Base-by-base conservation (phyloP, 2,113 vertebrate species). In the Eira barbara region DNA sequence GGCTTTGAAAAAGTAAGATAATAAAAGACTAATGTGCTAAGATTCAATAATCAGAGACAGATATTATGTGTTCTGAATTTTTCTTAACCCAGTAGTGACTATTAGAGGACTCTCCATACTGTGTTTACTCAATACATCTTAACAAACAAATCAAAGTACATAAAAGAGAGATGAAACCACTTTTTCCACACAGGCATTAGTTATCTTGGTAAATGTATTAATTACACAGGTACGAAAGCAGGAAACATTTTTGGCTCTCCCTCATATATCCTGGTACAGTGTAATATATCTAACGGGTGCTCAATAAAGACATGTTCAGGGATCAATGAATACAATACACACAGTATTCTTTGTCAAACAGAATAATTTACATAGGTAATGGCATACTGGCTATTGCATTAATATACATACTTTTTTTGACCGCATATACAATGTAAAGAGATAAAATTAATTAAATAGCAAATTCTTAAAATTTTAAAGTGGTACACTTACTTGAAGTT, bases 401-500 rank as follows among this genome's bases (percentile, higher is more conserved):
- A 83, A 92, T 63, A 84, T 90, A 25, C 23, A 57, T 20, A 79
- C 0, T 1, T 57, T 79, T 76, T 76, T 55, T 1, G 59, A n/a
- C 11, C 57, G 47, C 4, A 52, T 17, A 13, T 76, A 74, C 0
- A 45, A 74, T 17, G 52, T 21, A 76, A 52, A 23, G 12, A 84
- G 61, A 71, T 59, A 63, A 69, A 74, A 69, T 74, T 59, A 63
- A 79, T 45, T 39, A 71, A 89, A 80, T 42, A 61, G 21, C 7
- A 79, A 57, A 42, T 47, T 94, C 18, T 87, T 78, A 86, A 80
- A 81, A 42, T 87, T 74, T 31, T 81, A 90, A 97, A 83, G 88
- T 21, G 39, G 63, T 92, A 31, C 21, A 98, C 96, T 0, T 98
- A 99, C 98, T 98, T 97, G 97, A 92, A 95, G 91, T 97, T 84